Evolutionary conservation across 2,797 vertebrate species (phyloP), one percentile per base, ranked within the genome.

Genomic region (Arctocebus calabarensis): DNA sequence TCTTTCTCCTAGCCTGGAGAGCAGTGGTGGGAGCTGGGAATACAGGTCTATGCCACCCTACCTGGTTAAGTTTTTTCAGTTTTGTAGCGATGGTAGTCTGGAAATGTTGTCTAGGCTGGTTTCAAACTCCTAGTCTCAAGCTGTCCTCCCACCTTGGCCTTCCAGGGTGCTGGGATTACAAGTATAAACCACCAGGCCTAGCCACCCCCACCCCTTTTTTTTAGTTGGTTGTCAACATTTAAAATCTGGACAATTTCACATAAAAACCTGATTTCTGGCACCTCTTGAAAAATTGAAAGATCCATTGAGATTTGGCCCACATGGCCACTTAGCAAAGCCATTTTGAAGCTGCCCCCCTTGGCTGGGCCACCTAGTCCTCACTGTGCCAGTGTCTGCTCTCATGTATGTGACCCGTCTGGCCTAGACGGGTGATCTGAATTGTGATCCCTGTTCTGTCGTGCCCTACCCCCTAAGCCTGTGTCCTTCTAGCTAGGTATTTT

Each of bases 321-420:
- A 3, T 55, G 13, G 14, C 70, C 1, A 6, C 3, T 77, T 20
- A 71, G 52, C 48, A 25, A 59, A n/a, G 61, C 43, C 4, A 7
- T 40, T 20, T 3, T 2, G n/a, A 68, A 57, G 70, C 68, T 81
- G 29, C 45, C 82, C 74, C 78, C 79, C 91, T 81, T 83, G 43
- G 62, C n/a, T 84, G 32, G 19, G 48, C 74, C 37, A 75, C 45
- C 25, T n/a, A 22, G 86, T 84, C 75, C 74, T 94, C 57, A 55
- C 84, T 91, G 86, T 86, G 81, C 91, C 92, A 91, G 74, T 45
- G 73, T 88, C 27, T 43, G 23, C 43, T 78, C 2, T 84, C 59
- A 37, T 61, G 75, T 64, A 74, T 34, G 37, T 70, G 75, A 55
- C 48, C 37, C 40, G 17, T 55, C 40, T 86, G 57, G 86, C 52